These are phyloP conservation scores for Cheumatopsyche charites DNA, from an alignment of 1,140 invertebrate genomes.

Conservation along the genomic window DNA sequence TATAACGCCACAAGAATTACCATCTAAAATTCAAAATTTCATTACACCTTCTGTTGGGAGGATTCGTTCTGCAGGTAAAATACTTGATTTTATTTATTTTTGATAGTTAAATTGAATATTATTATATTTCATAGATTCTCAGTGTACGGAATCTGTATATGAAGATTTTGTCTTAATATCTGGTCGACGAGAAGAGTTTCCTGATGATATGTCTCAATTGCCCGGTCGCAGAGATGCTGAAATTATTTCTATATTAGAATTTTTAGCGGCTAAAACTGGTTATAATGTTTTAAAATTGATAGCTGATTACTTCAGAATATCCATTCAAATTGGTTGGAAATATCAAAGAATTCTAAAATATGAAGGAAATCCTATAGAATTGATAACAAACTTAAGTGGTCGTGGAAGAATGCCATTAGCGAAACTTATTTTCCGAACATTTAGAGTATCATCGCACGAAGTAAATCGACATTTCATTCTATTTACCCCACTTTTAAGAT, in stretches of 20 bases:
- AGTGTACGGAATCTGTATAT: conserved; percentile 56
- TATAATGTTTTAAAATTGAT: conserved; percentile 56
- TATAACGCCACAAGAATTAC: conserved; percentile 53
- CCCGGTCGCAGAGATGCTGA: conserved; percentile 56
- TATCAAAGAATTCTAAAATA: conserved; percentile 58
- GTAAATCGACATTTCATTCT: conserved; percentile 48
- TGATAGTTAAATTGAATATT: conserved; percentile 38
- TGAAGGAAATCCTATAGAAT: conserved; percentile 55
- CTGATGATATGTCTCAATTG: conserved; percentile 50
- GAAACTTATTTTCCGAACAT: conserved; percentile 59
- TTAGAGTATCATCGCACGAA: conserved; percentile 58
- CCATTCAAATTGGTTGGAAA: conserved; percentile 58
- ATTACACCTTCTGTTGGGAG: neutral
- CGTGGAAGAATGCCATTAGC: conserved; percentile 57
- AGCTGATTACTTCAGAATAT: conserved; percentile 57
- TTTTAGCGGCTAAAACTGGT: conserved; percentile 54
- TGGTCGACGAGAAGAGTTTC: conserved; percentile 54
- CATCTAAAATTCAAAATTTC: neutral
- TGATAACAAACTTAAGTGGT: conserved; percentile 59
- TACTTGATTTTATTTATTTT: neutral
- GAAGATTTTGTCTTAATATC: conserved; percentile 59
- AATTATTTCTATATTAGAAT: conserved; percentile 55
- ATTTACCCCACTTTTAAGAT: neutral
- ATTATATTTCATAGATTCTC: conserved; percentile 52
- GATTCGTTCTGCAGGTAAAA: neutral